Percentiles rank a stretch among this genome's conserved stretches.
Conservation (phyloP, 64 coral and sea anemone species). For the Stichodactyla mertensii region DNA sequence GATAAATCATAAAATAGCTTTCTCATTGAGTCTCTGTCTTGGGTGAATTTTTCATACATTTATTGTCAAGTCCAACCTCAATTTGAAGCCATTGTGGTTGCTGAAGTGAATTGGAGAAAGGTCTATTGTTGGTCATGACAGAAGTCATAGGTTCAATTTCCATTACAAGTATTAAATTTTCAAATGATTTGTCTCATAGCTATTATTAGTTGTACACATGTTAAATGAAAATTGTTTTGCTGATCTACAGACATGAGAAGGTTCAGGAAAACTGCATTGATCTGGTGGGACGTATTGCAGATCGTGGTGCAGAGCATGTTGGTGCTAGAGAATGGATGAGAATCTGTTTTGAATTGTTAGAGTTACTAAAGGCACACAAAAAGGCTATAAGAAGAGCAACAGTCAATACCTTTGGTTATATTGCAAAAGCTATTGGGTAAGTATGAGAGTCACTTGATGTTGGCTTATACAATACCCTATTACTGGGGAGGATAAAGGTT, state of each 20-base stretch:
- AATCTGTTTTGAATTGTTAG: slow-evolving; percentile 96
- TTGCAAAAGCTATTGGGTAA: slow-evolving; percentile 99
- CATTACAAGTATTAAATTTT: neutral
- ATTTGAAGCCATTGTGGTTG: neutral
- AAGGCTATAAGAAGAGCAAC: slow-evolving; percentile 97
- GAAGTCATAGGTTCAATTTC: no score
- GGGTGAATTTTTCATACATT: neutral
- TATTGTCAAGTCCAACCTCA: neutral
- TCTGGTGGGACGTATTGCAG: slow-evolving; percentile 91
- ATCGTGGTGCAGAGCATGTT: slow-evolving; percentile 96
- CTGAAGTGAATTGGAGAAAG: no score
- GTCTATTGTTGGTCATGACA: no score
- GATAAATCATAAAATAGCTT: no score
- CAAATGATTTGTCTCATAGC: neutral
- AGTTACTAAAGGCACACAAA: slow-evolving; percentile 96
- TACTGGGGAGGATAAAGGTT: no score
- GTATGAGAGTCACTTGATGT: neutral
- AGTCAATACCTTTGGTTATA: slow-evolving; percentile 99
- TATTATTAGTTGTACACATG: neutral
- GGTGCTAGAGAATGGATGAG: slow-evolving; percentile 98
- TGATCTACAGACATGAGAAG: slow-evolving; percentile 82
- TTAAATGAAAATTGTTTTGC: neutral
- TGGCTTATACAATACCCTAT: no score
- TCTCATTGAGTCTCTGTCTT: neutral
- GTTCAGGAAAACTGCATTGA: slow-evolving; percentile 99